Evolutionary conservation across 2,888 invertebrate genomes (phyloP).

Genomic region (Apeira syringaria): DNA sequence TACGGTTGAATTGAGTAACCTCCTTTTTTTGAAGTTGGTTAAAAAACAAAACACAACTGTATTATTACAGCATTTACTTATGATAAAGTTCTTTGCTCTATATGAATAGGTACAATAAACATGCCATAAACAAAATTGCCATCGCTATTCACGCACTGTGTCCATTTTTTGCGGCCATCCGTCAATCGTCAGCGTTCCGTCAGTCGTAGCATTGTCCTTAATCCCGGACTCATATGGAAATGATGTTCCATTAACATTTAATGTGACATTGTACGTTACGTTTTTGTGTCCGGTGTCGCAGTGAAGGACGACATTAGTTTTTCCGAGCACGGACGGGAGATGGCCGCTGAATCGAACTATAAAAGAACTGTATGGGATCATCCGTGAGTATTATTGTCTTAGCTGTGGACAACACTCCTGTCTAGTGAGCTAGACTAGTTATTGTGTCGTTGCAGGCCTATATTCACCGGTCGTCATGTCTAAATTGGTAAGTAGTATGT

Average conservation of each 20-base stretch:
- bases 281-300: constrained; percentile 27
- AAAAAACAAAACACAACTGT: too few relatives aligned
- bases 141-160: constrained; percentile 7
- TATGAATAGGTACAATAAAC: constrained; percentile 1
- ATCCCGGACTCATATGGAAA: constrained; percentile 73
- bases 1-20: too few relatives aligned
- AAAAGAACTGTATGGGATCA: constrained; percentile 43
- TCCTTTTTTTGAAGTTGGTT: too few relatives aligned
- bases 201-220: constrained; percentile 42
- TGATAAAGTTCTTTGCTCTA: constrained; percentile 1
- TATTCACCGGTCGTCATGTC: constrained; percentile 49
- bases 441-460: constrained; percentile 40
- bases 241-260: constrained; percentile 65
- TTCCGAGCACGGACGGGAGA: constrained; percentile 69
- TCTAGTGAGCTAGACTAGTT: constrained; percentile 62
- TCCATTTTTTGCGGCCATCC: constrained; percentile 48
- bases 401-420: constrained; percentile 52
- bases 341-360: constrained; percentile 45
- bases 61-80: background rate
- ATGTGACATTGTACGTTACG: constrained; percentile 71
- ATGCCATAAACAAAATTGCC: constrained; percentile 11
- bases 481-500: constrained; percentile 61
- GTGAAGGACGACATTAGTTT: constrained; percentile 62
- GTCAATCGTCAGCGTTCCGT: constrained; percentile 39
- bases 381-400: constrained; percentile 34